Evolutionary conservation across 2,797 vertebrate genomes (phyloP).

Genomic region (Urophycis tenuis): DNA sequence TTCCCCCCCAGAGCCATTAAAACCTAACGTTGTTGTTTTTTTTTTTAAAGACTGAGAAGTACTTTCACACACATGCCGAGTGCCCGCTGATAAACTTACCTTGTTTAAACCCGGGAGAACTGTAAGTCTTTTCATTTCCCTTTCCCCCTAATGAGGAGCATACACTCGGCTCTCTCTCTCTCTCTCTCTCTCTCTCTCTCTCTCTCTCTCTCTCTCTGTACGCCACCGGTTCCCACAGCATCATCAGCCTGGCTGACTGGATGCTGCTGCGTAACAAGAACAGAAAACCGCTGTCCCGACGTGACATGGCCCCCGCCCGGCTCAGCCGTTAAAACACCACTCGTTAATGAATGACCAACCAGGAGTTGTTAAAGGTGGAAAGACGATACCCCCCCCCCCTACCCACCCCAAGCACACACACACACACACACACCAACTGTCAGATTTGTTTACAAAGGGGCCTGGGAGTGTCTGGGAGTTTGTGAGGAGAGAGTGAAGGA

Average conservation of each 20-base stretch:
- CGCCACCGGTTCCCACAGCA: constrained; percentile 25
- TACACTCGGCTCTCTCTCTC: constrained; percentile 10
- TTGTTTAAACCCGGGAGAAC: constrained; percentile 53
- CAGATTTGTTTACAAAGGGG: constrained; percentile 45
- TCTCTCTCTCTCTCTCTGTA: no score
- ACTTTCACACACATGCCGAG: constrained; percentile 57
- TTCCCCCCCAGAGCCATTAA: constrained; percentile 4
- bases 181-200: no score
- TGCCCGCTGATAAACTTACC: constrained; percentile 38
- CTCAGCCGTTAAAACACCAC: constrained; percentile 43
- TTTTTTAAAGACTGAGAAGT: constrained; percentile 45
- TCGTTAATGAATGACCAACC: constrained; percentile 36
- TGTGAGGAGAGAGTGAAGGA: not conserved
- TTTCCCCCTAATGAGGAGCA: constrained; percentile 58
- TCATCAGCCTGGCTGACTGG: constrained; percentile 23
- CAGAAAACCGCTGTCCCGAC: constrained; percentile 16
- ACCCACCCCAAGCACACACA: no score
- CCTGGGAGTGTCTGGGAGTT: constrained; percentile 14
- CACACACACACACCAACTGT: constrained; percentile 26
- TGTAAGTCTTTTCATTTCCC: constrained; percentile 48
- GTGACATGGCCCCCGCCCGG: constrained; percentile 6
- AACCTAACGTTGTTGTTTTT: constrained; percentile 29
- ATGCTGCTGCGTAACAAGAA: constrained; percentile 11
- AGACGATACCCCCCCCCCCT: constrained; percentile 31
- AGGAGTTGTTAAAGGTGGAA: constrained; percentile 34